Evolutionary conservation across 1,140 invertebrate species (phyloP).

Genomic region (Aphelinus atriplicis): DNA sequence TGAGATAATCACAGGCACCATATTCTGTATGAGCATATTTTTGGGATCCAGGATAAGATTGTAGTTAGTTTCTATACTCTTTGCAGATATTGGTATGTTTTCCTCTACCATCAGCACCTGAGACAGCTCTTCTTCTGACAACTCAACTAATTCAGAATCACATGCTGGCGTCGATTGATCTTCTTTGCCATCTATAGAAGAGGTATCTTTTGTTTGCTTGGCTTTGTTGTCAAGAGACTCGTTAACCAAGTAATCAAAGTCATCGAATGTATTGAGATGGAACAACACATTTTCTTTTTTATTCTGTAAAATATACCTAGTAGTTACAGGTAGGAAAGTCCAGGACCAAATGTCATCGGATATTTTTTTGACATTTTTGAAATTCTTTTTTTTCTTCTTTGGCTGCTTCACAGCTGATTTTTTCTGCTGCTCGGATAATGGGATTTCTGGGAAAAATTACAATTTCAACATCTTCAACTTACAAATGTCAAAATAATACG

Average conservation of each 20-base stretch:
- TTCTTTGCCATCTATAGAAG: constrained; percentile 19
- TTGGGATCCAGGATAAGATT: neutral
- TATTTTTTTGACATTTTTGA: constrained; percentile 47
- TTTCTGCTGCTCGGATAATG: neutral
- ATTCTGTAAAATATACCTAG: constrained; percentile 58
- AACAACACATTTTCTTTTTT: constrained; percentile 44
- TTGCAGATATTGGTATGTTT: neutral
- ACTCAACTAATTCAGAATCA: neutral
- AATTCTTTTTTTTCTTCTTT: constrained; percentile 42
- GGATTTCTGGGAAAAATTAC: too few relatives aligned
- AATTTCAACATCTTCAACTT: too few relatives aligned
- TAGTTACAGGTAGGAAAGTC: constrained; percentile 57
- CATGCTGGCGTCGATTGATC: constrained; percentile 6
- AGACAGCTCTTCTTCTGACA: neutral
- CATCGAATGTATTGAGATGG: constrained; percentile 29
- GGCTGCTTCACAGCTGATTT: constrained; percentile 34
- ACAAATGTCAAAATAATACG: too few relatives aligned
- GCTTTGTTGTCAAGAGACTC: constrained; percentile 8
- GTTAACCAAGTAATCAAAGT: constrained; percentile 36
- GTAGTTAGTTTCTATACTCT: neutral
- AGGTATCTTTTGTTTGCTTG: constrained; percentile 22
- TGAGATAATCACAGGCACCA: constrained; percentile 33
- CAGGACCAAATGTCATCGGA: constrained; percentile 52
- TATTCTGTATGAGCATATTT: constrained; percentile 24
- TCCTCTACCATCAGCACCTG: neutral